Evolutionary conservation across 1,140 invertebrate genomes (phyloP), one percentile per base, ranked within the genome.

Genomic region (Geopemphigus sp.): DNA sequence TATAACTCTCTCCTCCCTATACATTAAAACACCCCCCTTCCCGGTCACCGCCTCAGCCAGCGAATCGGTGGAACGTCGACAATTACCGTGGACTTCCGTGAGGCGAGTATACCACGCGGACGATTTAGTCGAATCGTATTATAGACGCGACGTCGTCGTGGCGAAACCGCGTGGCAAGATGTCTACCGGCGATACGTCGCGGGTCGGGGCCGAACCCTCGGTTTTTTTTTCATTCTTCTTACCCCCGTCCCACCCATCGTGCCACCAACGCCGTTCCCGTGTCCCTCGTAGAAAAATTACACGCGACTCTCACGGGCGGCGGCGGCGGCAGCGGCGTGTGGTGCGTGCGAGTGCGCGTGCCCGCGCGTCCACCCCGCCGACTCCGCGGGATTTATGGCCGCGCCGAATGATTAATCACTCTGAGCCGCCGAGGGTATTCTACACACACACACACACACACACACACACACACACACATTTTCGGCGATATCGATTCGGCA

Each of bases 401-500:
- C 74, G 74, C 74, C 74, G 74, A 78, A 78, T 78, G 74, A 78
- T 78, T 78, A 78, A 78, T 78, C 56, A n/a, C 74, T 39, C 24
- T 17, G 68, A n/a, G 54, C 29, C 70, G 54, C 54, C 57, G 32
- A 19, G 70, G 70, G 70, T 56, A 26, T 17, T 15, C 47, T n/a
- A 19, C 15, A 3, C 15, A 12, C 61, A 5, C 32, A 39, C 54
- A 22, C 29, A 59, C 53, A 39, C 22, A 26, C 17, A 22, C n/a
- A 1, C 32, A 14, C 32, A 1, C n/a, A 10, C 17, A 2, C 8
- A 5, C 22, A 14, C 47, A 12, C 50, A 5, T 53, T 54, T 76
- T 45, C n/a, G 54, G 56, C 72, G 54, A 59, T 78, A 78, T 78
- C 74, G 74, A 78, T 78, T 78, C 74, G 32, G n/a, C 56, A 45